A percentile compares a stretch with the other conserved stretches of the same genome.
These are phyloP conservation scores for Prolemur simus DNA, from an alignment of 2,113 vertebrate species.

Conservation along the genomic window DNA sequence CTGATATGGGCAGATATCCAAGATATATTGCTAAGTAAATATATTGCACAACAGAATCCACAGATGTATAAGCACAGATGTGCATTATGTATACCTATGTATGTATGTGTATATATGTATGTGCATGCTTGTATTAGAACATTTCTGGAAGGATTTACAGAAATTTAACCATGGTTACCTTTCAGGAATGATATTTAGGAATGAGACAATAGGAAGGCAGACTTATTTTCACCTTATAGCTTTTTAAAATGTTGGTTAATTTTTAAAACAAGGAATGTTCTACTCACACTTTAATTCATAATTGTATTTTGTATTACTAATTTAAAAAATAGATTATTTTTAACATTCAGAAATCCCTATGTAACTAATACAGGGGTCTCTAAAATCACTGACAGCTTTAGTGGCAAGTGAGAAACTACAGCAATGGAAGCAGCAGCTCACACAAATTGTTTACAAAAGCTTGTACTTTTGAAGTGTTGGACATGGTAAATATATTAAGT, in stretches of 20 bases:
- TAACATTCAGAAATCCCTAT: background rate
- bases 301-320: background rate
- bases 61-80: background rate
- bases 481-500: slow-evolving; percentile 30
- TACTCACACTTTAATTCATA: background rate
- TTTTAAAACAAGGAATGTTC: background rate
- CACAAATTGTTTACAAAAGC: slow-evolving; percentile 58
- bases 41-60: background rate
- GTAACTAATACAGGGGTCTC: background rate
- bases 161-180: background rate
- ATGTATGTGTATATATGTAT: accelerated
- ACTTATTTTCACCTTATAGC: background rate
- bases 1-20: background rate
- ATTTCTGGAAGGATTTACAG: background rate
- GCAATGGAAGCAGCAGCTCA: background rate
- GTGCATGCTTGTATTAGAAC: background rate
- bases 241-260: background rate
- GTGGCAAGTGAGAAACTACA: background rate
- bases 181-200: background rate
- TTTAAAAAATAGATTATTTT: background rate
- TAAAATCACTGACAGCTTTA: background rate
- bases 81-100: background rate
- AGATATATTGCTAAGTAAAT: background rate
- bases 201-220: background rate
- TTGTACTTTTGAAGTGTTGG: slow-evolving; percentile 32